Conservation (phyloP, 2,888 invertebrate species). For the Meteorus colon region DNA sequence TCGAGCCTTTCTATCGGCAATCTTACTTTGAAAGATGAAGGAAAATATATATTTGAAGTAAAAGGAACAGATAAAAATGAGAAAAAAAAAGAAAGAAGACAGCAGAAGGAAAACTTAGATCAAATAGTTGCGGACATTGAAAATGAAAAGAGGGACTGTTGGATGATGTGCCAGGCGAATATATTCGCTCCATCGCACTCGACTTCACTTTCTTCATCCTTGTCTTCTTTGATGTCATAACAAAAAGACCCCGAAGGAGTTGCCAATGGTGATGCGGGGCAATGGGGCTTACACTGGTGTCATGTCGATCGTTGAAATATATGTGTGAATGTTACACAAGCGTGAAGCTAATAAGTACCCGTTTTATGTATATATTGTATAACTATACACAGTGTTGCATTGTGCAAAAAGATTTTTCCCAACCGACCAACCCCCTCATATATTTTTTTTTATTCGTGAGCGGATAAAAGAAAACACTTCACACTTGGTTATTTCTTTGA, state of each 20-base stretch:
- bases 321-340: neutral
- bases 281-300: conserved; percentile 16
- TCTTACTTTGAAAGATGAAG: neutral
- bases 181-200: conserved; percentile 9
- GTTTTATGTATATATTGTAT: neutral
- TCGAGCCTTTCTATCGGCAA: neutral
- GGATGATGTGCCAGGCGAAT: neutral
- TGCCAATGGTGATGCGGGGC: conserved; percentile 11
- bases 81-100: neutral
- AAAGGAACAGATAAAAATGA: neutral
- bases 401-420: conserved; percentile 23
- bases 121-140: conserved; percentile 4
- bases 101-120: neutral
- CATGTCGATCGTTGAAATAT: neutral
- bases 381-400: conserved; percentile 11
- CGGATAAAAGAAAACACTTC: neutral
- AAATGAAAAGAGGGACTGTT: neutral
- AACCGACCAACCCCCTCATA: neutral
- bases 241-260: neutral
- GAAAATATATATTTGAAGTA: neutral
- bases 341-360: conserved; percentile 40
- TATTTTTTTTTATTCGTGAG: neutral
- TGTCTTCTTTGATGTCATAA: neutral
- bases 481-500: conserved; percentile 28
- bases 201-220: conserved; percentile 1